Percentiles rank a stretch among this genome's conserved stretches.
Evolutionary conservation across 2,888 invertebrate species (phyloP).

Genomic region (Baronia brevicornis): DNA sequence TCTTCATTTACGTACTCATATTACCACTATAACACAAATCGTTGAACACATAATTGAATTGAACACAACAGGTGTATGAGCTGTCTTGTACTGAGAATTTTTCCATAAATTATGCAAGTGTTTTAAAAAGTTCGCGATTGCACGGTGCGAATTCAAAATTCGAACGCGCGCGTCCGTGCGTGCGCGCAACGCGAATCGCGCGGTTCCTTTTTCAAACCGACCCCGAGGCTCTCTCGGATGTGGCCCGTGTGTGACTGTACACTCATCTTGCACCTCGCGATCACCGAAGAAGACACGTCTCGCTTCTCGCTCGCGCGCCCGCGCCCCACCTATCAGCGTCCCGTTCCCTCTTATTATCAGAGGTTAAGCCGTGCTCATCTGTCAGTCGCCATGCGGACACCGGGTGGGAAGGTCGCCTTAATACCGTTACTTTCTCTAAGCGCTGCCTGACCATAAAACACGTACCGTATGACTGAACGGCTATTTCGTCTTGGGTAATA

Average conservation of each 20-base stretch:
- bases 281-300: conserved; percentile 71
- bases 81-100: too few species aligned
- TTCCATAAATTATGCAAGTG: conserved; percentile 20
- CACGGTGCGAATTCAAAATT: conserved; percentile 30
- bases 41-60: conserved; percentile 31
- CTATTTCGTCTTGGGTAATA: conserved; percentile 49
- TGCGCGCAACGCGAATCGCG: conserved; percentile 57
- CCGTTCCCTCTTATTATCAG: conserved; percentile 68
- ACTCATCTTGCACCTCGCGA: conserved; percentile 73
- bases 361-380: conserved; percentile 70
- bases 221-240: conserved; percentile 68
- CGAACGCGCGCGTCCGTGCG: conserved; percentile 52
- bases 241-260: conserved; percentile 73
- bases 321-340: conserved; percentile 34
- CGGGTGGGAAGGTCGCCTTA: conserved; percentile 60
- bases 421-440: conserved; percentile 63
- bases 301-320: conserved; percentile 40
- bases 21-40: conserved; percentile 31
- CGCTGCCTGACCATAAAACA: conserved; percentile 49
- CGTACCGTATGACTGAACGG: conserved; percentile 50
- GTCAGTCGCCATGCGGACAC: conserved; percentile 67
- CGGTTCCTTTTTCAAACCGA: conserved; percentile 58
- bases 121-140: conserved; percentile 25
- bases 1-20: conserved; percentile 36
- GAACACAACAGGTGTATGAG: conserved; percentile 31